These are phyloP conservation scores for Diploptera punctata DNA, from an alignment of 2,888 invertebrate genomes.

Conservation along the genomic window DNA sequence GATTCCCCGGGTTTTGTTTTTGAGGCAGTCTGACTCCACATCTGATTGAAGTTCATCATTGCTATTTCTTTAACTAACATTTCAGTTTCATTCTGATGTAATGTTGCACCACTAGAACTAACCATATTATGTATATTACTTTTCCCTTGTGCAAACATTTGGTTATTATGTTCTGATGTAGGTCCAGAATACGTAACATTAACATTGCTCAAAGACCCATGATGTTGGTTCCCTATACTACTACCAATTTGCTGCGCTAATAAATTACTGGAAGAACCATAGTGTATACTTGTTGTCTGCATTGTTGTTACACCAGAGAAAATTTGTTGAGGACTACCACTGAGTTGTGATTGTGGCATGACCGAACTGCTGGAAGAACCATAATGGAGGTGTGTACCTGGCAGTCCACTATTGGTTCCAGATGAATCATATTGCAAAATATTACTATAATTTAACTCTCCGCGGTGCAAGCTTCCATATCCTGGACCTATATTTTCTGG, in stretches of 20 bases:
- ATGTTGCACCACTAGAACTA: not conserved
- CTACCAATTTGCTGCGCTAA: not conserved
- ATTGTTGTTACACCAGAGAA: not conserved
- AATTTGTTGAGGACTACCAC: not conserved
- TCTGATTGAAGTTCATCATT: constrained; percentile 16
- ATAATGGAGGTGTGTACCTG: not conserved
- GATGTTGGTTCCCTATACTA: not conserved
- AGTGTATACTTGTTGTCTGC: too few relatives aligned
- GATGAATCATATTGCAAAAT: not conserved
- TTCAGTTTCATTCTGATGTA: constrained; percentile 3
- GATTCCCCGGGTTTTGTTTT: not conserved
- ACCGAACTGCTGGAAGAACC: not conserved
- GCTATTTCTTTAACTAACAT: constrained; percentile 19
- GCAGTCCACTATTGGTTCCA: not conserved
- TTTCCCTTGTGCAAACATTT: not conserved
- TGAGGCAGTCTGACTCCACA: constrained; percentile 1
- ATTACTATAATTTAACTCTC: not conserved
- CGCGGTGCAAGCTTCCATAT: not conserved
- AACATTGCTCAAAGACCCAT: not conserved
- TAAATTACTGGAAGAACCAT: not conserved
- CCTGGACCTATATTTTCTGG: not conserved
- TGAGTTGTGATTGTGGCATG: not conserved
- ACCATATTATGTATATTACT: not conserved
- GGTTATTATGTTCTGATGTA: not conserved
- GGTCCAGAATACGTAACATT: not conserved